These are phyloP conservation scores for Sphinx pinastri DNA, from an alignment of 2,888 invertebrate species.

Conservation along the genomic window DNA sequence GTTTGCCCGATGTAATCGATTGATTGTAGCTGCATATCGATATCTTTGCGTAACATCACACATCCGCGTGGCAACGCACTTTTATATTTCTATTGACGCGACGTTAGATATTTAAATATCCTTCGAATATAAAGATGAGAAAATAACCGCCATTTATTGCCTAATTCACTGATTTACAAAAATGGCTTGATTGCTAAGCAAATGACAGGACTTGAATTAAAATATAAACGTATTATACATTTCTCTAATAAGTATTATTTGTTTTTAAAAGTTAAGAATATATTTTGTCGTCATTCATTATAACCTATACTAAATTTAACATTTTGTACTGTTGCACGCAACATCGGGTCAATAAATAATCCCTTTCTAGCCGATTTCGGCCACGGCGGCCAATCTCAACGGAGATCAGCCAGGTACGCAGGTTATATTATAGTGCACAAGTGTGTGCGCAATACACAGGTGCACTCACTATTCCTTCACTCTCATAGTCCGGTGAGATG, in stretches of 20 bases:
- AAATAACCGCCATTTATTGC: neutral
- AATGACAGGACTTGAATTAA: neutral
- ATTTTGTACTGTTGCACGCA: neutral
- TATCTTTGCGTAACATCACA: slow-evolving; percentile 62
- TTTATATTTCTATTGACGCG: slow-evolving; percentile 36
- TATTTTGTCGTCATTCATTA: no score
- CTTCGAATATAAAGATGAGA: slow-evolving; percentile 12
- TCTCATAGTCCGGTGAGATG: no score
- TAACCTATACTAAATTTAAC: neutral
- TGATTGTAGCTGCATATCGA: slow-evolving; percentile 68
- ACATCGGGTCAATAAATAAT: no score
- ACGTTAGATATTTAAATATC: slow-evolving; percentile 5
- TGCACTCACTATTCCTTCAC: no score
- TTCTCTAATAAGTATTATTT: neutral
- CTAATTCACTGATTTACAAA: no score
- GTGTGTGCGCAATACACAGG: no score
- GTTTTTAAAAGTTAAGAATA: no score
- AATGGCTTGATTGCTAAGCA: no score
- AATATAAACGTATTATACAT: neutral
- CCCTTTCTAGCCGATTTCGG: no score
- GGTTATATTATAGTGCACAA: no score
- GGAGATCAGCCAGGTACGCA: no score
- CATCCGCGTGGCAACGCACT: slow-evolving; percentile 38
- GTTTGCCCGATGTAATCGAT: slow-evolving; percentile 57
- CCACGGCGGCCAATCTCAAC: no score